phyloP scores from a whole-genome alignment of 2,888 invertebrate species.

The Drosophila flavopinicola region DNA sequence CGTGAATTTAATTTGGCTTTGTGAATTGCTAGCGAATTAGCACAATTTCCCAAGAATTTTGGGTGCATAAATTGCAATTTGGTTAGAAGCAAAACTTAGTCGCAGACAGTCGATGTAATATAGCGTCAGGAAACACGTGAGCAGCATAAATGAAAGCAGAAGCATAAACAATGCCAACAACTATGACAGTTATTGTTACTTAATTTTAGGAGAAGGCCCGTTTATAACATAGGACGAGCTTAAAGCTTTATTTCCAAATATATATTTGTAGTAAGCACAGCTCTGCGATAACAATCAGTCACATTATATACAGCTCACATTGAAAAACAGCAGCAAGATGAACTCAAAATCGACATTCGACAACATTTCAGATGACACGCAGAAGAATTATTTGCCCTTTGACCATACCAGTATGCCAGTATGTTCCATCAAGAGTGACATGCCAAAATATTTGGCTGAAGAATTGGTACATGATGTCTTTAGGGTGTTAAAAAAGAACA shows the following conservation, averaged over 20 bases:
- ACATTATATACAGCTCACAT: not conserved
- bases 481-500: slow-evolving; percentile 1
- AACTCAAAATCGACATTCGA: not conserved
- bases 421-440: not conserved
- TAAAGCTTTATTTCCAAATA: too few species aligned
- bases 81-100: not conserved
- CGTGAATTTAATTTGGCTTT: slow-evolving; percentile 41
- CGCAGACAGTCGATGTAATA: slow-evolving; percentile 15
- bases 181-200: slow-evolving; percentile 5
- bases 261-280: not conserved
- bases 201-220: not conserved
- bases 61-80: slow-evolving; percentile 51
- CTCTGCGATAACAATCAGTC: not conserved
- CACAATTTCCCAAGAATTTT: slow-evolving; percentile 42
- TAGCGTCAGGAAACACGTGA: slow-evolving; percentile 30
- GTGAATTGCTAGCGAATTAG: slow-evolving; percentile 80
- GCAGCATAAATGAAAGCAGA: slow-evolving; percentile 6
- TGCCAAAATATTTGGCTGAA: slow-evolving; percentile 9
- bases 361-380: not conserved
- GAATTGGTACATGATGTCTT: slow-evolving; percentile 37
- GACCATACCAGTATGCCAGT: accelerated
- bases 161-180: slow-evolving; percentile 6
- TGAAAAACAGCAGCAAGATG: slow-evolving; percentile 7
- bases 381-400: slow-evolving; percentile 7
- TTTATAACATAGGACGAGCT: too few species aligned